phyloP scores from a whole-genome alignment of 2,888 invertebrate species.

The Ennomos fuscantarius region DNA sequence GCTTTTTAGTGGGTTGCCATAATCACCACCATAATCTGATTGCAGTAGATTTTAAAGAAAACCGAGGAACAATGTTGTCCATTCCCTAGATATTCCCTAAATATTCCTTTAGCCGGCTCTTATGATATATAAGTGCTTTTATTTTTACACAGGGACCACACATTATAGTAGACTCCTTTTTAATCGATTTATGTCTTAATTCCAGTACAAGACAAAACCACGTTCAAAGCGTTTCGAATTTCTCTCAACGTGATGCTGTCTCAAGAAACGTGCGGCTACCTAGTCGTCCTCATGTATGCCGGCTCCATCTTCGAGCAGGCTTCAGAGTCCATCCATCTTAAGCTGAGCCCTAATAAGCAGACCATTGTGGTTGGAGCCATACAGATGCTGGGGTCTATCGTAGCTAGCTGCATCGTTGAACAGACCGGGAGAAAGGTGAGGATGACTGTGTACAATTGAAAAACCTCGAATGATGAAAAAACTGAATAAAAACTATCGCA shows the following conservation, averaged over 20 bases:
- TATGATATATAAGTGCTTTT: too few relatives aligned
- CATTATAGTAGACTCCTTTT: too few relatives aligned
- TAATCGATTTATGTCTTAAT: constrained; percentile 20
- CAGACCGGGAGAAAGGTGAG: constrained; percentile 77
- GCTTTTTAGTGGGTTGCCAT: too few relatives aligned
- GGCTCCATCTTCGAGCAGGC: constrained; percentile 79
- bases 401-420: constrained; percentile 79
- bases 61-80: too few relatives aligned
- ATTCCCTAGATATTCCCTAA: too few relatives aligned
- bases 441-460: background rate
- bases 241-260: constrained; percentile 78
- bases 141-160: too few relatives aligned
- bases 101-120: too few relatives aligned
- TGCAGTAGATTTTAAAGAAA: too few relatives aligned
- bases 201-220: constrained; percentile 76
- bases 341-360: constrained; percentile 78
- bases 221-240: constrained; percentile 78
- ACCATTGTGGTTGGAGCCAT: constrained; percentile 77
- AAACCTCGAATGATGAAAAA: too few relatives aligned
- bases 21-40: too few relatives aligned
- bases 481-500: too few relatives aligned
- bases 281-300: constrained; percentile 81
- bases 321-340: constrained; percentile 72
- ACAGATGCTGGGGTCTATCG: constrained; percentile 73
- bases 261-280: constrained; percentile 79